Evolutionary conservation across 2,113 vertebrate genomes (phyloP).

Genomic region (Lampris incognitus): DNA sequence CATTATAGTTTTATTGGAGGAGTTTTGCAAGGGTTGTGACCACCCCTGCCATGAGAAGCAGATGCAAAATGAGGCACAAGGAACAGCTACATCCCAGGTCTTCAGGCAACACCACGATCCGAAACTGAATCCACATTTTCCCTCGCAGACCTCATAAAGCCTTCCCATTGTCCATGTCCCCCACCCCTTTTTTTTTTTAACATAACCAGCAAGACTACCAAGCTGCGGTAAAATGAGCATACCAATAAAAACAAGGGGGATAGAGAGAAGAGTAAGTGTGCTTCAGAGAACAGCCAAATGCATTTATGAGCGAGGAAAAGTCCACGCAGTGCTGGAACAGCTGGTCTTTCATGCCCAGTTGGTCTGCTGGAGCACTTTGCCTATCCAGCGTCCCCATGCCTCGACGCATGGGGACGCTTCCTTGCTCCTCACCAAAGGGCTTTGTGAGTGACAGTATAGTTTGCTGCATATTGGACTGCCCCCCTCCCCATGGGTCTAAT

Average conservation of each 20-base stretch:
- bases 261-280: neutral
- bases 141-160: slow-evolving; percentile 1
- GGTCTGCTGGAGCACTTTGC: slow-evolving; percentile 50
- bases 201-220: slow-evolving; percentile 7
- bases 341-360: slow-evolving; percentile 70
- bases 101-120: neutral
- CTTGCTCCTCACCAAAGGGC: slow-evolving; percentile 35
- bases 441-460: slow-evolving; percentile 64
- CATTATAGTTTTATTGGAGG: neutral
- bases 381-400: slow-evolving; percentile 46
- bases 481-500: slow-evolving; percentile 78
- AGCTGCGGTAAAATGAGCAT: slow-evolving; percentile 14
- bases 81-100: neutral
- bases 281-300: slow-evolving; percentile 28
- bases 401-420: neutral
- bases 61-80: neutral
- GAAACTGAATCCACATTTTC: neutral
- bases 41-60: neutral
- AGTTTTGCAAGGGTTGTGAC: neutral
- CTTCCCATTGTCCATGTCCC: slow-evolving; percentile 12
- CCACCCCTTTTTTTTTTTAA: neutral
- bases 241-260: neutral
- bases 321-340: slow-evolving; percentile 54
- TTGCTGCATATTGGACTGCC: slow-evolving; percentile 67
- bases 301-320: slow-evolving; percentile 48